Percentiles rank a stretch among this genome's conserved stretches.
phyloP scores from a whole-genome alignment of 2,797 vertebrate genomes.

The Pangasius djambal region DNA sequence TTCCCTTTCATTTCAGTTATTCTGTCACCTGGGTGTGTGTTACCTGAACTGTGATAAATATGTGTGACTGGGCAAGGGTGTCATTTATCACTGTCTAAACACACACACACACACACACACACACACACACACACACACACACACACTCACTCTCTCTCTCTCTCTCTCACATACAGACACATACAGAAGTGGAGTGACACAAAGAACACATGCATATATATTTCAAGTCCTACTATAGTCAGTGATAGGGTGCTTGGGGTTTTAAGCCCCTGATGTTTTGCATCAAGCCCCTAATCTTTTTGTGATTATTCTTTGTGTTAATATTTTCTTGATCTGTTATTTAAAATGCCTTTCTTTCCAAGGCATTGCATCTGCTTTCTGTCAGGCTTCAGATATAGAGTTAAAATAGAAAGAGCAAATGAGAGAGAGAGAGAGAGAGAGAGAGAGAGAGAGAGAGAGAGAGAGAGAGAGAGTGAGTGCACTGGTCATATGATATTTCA shows the following conservation, averaged over 20 bases:
- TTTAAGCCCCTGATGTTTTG: not conserved
- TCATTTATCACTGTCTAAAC: constrained; percentile 79
- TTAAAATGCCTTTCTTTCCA: too few relatives aligned
- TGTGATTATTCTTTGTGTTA: not conserved
- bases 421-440: too few relatives aligned
- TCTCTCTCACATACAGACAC: not conserved
- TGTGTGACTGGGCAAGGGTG: constrained; percentile 75
- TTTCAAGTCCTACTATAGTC: not conserved
- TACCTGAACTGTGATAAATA: constrained; percentile 80
- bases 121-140: not conserved
- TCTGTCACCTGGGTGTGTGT: constrained; percentile 71
- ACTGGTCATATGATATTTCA: too few relatives aligned
- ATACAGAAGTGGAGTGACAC: not conserved
- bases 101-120: constrained; percentile 16
- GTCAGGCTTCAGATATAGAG: too few relatives aligned
- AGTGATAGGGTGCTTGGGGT: not conserved
- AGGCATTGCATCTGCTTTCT: too few relatives aligned
- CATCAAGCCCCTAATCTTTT: not conserved
- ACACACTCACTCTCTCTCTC: too few relatives aligned
- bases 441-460: too few relatives aligned
- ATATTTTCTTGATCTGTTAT: not conserved
- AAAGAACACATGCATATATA: constrained; percentile 1
- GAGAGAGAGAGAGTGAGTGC: too few relatives aligned
- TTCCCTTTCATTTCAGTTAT: constrained; percentile 80
- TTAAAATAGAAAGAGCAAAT: too few relatives aligned